Conservation (phyloP, 1,140 invertebrate genomes). For the Orchestia grillus region DNA sequence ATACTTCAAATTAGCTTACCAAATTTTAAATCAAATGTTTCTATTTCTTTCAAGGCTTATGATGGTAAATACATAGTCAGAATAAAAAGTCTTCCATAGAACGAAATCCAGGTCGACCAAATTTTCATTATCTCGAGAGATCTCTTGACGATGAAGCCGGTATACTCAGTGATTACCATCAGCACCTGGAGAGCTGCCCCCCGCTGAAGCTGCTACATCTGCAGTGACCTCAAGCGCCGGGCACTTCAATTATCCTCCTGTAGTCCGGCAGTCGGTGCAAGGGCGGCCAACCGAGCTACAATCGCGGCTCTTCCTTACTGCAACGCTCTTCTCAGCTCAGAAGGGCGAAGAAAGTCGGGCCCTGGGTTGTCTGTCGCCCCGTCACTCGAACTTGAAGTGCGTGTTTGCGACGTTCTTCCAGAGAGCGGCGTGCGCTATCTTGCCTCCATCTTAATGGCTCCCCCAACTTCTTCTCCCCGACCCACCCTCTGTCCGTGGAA, state of each 20-base stretch:
- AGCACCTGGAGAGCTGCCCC: background rate
- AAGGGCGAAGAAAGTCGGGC: background rate
- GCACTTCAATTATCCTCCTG: background rate
- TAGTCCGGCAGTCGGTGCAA: background rate
- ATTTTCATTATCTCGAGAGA: background rate
- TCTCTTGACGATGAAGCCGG: background rate
- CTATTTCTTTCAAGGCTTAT: too few relatives aligned
- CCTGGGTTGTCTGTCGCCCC: background rate
- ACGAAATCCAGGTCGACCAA: background rate
- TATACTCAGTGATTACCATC: background rate
- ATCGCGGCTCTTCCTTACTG: background rate
- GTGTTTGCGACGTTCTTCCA: constrained; percentile 16
- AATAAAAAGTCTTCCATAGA: too few relatives aligned
- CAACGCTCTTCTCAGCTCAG: background rate
- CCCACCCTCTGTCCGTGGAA: background rate
- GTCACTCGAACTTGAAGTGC: constrained; percentile 16
- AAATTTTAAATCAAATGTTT: too few relatives aligned
- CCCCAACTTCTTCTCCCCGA: background rate
- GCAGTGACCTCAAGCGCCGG: background rate
- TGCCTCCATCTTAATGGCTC: constrained; percentile 21
- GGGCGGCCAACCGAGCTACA: background rate
- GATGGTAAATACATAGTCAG: too few relatives aligned
- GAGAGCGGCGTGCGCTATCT: constrained; percentile 7
- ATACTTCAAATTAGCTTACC: too few relatives aligned
- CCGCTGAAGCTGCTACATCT: background rate